A percentile compares a stretch with the other conserved stretches of the same genome.
These are phyloP conservation scores for Novumbra hubbsi DNA, from an alignment of 2,797 vertebrate species.

Conservation along the genomic window DNA sequence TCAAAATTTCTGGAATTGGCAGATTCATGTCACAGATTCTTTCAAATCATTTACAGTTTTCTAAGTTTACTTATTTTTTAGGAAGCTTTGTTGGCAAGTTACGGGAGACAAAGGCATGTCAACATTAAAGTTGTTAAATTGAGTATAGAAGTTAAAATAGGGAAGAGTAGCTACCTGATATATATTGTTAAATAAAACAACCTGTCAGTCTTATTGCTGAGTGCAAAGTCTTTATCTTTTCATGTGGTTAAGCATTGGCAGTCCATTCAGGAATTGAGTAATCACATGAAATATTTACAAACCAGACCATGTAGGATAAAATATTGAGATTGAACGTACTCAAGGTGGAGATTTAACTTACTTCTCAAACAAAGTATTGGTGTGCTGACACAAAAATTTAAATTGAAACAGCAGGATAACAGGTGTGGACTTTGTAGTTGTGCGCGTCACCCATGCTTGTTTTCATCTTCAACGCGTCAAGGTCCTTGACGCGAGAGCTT, in stretches of 20 bases:
- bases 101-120: too few relatives aligned
- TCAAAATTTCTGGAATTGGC: too few relatives aligned
- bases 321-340: too few relatives aligned
- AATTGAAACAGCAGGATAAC: slow-evolving; percentile 56
- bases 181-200: not conserved
- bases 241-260: not conserved
- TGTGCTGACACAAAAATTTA: slow-evolving; percentile 60
- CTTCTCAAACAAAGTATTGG: slow-evolving; percentile 47
- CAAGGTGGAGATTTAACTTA: slow-evolving; percentile 30
- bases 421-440: slow-evolving; percentile 31
- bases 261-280: not conserved
- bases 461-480: slow-evolving; percentile 36
- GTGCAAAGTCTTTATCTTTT: not conserved
- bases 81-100: too few relatives aligned
- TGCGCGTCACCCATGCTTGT: slow-evolving; percentile 40
- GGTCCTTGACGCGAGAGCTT: slow-evolving; percentile 34
- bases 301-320: not conserved
- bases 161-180: not conserved
- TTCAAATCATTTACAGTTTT: too few relatives aligned
- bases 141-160: not conserved
- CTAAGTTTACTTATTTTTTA: too few relatives aligned
- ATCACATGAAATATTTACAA: not conserved
- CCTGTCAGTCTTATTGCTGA: not conserved
- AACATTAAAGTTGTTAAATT: not conserved
- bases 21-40: too few relatives aligned